Conservation (phyloP, 2,888 invertebrate species). For the Erebia aethiops region DNA sequence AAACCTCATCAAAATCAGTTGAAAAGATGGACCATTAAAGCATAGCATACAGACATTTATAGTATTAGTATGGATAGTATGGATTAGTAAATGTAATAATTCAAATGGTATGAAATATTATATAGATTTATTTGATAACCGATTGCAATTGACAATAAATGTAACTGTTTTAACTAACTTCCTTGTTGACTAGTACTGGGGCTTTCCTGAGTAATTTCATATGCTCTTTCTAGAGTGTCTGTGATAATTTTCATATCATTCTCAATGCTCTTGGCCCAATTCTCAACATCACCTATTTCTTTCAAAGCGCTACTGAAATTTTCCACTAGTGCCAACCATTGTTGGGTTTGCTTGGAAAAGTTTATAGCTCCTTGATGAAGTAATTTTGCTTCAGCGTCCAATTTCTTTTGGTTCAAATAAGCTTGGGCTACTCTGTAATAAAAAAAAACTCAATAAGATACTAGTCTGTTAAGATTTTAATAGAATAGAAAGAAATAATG, state of each 20-base stretch:
- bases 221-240: slow-evolving; percentile 95
- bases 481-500: too few relatives aligned
- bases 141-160: background rate
- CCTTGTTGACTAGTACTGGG: slow-evolving; percentile 53
- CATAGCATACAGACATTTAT: too few relatives aligned
- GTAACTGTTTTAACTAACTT: background rate
- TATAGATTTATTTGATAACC: background rate
- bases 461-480: too few relatives aligned
- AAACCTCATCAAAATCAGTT: too few relatives aligned
- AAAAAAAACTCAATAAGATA: too few relatives aligned
- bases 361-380: slow-evolving; percentile 96
- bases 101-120: background rate
- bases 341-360: slow-evolving; percentile 97
- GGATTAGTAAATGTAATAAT: background rate
- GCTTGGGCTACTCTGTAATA: slow-evolving; percentile 96
- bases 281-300: slow-evolving; percentile 99
- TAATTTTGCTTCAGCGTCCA: slow-evolving; percentile 98
- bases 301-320: slow-evolving; percentile 93
- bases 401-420: slow-evolving; percentile 97
- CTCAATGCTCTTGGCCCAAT: slow-evolving; percentile 99
- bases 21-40: too few relatives aligned
- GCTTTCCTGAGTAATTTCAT: slow-evolving; percentile 86
- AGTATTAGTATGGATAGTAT: too few relatives aligned
- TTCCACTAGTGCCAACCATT: slow-evolving; percentile 97
- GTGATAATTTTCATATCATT: slow-evolving; percentile 96